Evolutionary conservation across 1,140 invertebrate genomes (phyloP), one percentile per base, ranked within the genome.

Genomic region (Hestina assimilis): DNA sequence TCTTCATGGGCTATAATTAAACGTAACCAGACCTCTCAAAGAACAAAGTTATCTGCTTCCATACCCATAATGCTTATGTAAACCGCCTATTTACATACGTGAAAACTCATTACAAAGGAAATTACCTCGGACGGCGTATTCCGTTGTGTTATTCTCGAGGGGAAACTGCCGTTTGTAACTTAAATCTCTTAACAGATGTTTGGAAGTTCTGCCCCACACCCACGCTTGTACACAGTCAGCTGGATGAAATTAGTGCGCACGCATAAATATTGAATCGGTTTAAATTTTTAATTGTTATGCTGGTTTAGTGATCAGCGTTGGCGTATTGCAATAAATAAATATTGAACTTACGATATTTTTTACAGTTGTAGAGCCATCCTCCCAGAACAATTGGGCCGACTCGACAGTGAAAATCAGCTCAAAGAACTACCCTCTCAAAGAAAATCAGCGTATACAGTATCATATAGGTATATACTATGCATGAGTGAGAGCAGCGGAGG

Each of bases 151-250:
- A 29, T 12, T 45, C 41, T 14, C 28, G 15, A 33, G 41, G 28
- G 40, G 28, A 21, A 45, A 43, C 35, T 52, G 28, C 23, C 48
- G 45, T 45, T 35, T 33, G 20, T 35, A 45, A 17, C 24, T 43
- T 21, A 19, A 54, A 43, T 45, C 29, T 54, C 51, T n/a, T 40
- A 21, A 41, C 51, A 54, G 51, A 54, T 54, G 50, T 52, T 52
- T 8, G 26, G 15, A 24, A 54, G 17, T 23, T 4, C 6, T 12
- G 28, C 8, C 38, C 33, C 14, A 40, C 28, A 19, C 12, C 33
- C 33, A 6, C 26, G n/a, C 21, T 40, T 15, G 21, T 14, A 21
- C 43, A 11, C 8, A 47, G 7, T 47, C 17, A 12, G 12, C 8
- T 8, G 12, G 24, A 14, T 14, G 19, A 47, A 31, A n/a, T 29